Evolutionary conservation across 2,113 vertebrate genomes (phyloP).

Genomic region (Cebidichthys violaceus): DNA sequence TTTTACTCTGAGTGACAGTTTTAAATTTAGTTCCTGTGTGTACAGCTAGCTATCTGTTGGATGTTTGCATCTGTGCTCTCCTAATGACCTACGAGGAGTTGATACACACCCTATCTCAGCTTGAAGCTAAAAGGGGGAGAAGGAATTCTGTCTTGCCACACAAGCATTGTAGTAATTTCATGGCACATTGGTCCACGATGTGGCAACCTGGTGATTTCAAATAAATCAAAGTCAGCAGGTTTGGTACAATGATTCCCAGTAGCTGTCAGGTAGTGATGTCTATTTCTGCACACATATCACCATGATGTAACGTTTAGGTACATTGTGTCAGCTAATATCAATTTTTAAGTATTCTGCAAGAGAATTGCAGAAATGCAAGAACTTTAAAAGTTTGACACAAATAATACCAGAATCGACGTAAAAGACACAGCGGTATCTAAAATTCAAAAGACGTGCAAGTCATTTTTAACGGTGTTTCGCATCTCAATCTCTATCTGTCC

Average conservation of each 20-base stretch:
- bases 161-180: constrained; percentile 59
- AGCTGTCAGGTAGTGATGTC: background rate
- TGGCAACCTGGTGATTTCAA: constrained; percentile 27
- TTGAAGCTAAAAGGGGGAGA: background rate
- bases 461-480: background rate
- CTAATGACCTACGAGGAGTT: constrained; percentile 9
- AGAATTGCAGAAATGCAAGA: background rate
- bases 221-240: constrained; percentile 44
- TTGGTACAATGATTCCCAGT: constrained; percentile 14
- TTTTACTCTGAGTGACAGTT: constrained; percentile 31
- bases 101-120: background rate
- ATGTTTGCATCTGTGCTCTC: constrained; percentile 23
- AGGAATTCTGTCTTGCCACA: constrained; percentile 17
- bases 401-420: background rate
- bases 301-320: background rate
- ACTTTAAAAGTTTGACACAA: constrained; percentile 44
- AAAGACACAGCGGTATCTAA: background rate
- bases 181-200: constrained; percentile 58
- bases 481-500: background rate
- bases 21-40: constrained; percentile 36
- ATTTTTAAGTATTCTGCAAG: constrained; percentile 15
- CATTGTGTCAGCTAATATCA: constrained; percentile 16
- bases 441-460: constrained; percentile 5
- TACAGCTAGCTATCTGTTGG: constrained; percentile 10
- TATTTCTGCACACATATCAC: background rate